A percentile compares a stretch with the other conserved stretches of the same genome.
phyloP scores from a whole-genome alignment of 1,140 invertebrate species.

The Cotesia typhae region DNA sequence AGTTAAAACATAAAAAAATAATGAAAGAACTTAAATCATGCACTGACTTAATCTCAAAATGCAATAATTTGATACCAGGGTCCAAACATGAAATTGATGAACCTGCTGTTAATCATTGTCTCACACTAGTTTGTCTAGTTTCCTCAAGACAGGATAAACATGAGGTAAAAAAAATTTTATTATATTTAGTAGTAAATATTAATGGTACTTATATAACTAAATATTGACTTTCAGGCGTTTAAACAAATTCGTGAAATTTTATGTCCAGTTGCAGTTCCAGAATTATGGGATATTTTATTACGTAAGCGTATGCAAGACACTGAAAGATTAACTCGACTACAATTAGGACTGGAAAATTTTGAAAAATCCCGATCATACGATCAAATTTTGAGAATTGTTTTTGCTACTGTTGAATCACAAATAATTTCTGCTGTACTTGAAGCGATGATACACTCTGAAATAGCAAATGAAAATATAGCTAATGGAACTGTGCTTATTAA shows the following conservation, averaged over 20 bases:
- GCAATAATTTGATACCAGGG: constrained; percentile 52
- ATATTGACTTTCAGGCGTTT: constrained; percentile 47
- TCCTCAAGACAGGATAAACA: constrained; percentile 50
- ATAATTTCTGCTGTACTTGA: too few relatives aligned
- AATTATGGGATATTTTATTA: constrained; percentile 53
- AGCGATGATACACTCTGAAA: too few relatives aligned
- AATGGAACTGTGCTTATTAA: not conserved
- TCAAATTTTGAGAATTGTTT: constrained; percentile 45
- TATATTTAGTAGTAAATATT: not conserved
- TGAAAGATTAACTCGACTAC: constrained; percentile 47
- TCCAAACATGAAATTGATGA: constrained; percentile 46
- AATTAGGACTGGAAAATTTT: constrained; percentile 22
- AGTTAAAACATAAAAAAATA: constrained; percentile 51
- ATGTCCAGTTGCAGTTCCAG: constrained; percentile 46
- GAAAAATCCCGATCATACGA: constrained; percentile 7
- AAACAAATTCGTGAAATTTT: constrained; percentile 48
- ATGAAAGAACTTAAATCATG: constrained; percentile 48
- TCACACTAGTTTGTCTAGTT: constrained; percentile 49
- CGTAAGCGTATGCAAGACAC: constrained; percentile 47
- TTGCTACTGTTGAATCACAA: constrained; percentile 45
- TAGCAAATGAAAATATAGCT: not conserved
- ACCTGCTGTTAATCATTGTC: constrained; percentile 46
- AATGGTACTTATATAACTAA: not conserved
- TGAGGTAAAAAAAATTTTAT: constrained; percentile 32
- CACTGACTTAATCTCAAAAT: constrained; percentile 52